A percentile compares a stretch with the other conserved stretches of the same genome.
Evolutionary conservation across 2,888 invertebrate genomes (phyloP).

Genomic region (Cybosia mesomella): DNA sequence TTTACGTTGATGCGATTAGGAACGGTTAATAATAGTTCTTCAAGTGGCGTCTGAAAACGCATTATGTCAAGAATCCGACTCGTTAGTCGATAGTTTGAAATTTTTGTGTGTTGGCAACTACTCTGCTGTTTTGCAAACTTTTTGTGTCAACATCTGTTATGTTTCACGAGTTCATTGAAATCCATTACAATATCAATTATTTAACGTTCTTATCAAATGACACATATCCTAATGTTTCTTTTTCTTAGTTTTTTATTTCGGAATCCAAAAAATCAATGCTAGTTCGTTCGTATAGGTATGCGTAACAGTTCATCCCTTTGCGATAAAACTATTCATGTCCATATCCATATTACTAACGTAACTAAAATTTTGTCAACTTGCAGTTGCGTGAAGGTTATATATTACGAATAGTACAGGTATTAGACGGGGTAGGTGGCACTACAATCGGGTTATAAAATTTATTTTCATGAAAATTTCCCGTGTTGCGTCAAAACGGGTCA

Average conservation of each 20-base stretch:
- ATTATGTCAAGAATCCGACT: slow-evolving; percentile 39
- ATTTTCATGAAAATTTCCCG: background rate
- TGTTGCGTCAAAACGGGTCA: background rate
- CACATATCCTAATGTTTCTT: background rate
- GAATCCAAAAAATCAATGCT: too few relatives aligned
- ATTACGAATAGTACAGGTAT: too few relatives aligned
- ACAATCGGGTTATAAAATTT: background rate
- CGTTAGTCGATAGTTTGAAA: slow-evolving; percentile 32
- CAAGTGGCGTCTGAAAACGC: slow-evolving; percentile 26
- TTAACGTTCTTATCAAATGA: background rate
- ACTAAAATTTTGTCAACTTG: background rate
- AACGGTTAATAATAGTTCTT: slow-evolving; percentile 39
- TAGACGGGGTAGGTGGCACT: background rate
- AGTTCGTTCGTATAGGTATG: background rate
- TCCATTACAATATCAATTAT: slow-evolving; percentile 3
- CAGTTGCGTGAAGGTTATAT: too few relatives aligned
- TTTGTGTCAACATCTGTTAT: slow-evolving; percentile 16
- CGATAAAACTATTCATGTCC: too few relatives aligned
- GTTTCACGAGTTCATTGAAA: slow-evolving; percentile 33
- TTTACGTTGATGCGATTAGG: slow-evolving; percentile 46
- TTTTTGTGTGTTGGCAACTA: slow-evolving; percentile 29
- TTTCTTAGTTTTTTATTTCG: slow-evolving; percentile 8
- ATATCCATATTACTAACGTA: too few relatives aligned
- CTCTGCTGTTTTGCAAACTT: slow-evolving; percentile 20
- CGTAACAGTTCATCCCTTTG: background rate